Evolutionary conservation across 2,797 vertebrate species (phyloP).

Genomic region (Gobio occitaniae): DNA sequence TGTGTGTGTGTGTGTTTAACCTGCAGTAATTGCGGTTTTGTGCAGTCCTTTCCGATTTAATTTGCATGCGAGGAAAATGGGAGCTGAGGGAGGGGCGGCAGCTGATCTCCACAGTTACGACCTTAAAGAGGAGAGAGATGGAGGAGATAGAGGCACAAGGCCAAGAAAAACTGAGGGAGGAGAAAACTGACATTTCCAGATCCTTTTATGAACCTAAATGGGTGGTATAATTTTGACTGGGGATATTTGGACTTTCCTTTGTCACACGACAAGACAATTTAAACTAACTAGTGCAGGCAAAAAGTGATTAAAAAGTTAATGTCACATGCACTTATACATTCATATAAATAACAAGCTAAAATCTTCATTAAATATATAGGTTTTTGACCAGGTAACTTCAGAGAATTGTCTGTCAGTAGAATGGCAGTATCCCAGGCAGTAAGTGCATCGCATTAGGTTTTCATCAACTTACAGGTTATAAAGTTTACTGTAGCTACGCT

Average conservation of each 20-base stretch:
- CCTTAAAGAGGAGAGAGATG: conserved; percentile 14
- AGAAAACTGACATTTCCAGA: neutral
- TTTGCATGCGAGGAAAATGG: conserved; percentile 26
- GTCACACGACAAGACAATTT: neutral
- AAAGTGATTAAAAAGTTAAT: neutral
- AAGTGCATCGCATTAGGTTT: no score
- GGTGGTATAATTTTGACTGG: neutral
- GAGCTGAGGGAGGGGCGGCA: neutral
- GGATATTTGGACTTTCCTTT: neutral
- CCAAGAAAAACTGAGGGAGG: neutral
- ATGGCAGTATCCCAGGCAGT: no score
- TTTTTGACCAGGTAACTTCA: neutral
- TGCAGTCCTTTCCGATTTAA: conserved; percentile 19
- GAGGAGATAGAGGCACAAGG: neutral
- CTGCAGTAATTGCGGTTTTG: conserved; percentile 2
- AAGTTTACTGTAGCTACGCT: neutral
- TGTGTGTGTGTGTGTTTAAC: conserved; percentile 44
- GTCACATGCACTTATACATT: neutral
- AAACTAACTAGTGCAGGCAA: neutral
- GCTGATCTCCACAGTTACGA: conserved; percentile 39
- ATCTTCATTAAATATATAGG: neutral
- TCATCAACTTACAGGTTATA: neutral
- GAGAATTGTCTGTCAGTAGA: neutral
- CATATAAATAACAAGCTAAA: neutral
- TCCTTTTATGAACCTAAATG: neutral